Evolutionary conservation across 2,888 invertebrate species (phyloP).

Genomic region (Chrysolina haemoptera): DNA sequence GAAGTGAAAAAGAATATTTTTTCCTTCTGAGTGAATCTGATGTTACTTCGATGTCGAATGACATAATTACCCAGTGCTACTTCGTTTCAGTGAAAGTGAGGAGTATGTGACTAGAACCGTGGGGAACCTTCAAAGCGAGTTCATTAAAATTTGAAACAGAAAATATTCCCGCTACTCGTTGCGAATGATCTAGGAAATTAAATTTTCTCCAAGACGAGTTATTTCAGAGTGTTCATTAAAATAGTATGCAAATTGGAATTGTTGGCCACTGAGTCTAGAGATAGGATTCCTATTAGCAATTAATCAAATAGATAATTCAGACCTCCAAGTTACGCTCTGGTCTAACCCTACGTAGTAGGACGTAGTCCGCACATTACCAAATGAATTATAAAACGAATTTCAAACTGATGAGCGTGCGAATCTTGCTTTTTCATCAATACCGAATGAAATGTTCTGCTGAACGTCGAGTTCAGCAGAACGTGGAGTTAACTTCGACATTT

Average conservation of each 20-base stretch:
- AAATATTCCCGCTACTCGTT: neutral
- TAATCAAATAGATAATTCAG: constrained; percentile 18
- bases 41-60: no score
- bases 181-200: neutral
- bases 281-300: constrained; percentile 18
- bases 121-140: no score
- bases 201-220: constrained; percentile 20
- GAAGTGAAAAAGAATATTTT: no score
- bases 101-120: no score
- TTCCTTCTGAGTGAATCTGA: no score
- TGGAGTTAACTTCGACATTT: no score
- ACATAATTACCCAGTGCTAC: no score
- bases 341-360: no score
- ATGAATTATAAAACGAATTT: constrained; percentile 21
- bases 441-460: neutral
- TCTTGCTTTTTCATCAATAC: neutral
- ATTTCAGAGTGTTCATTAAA: constrained; percentile 9
- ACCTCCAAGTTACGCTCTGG: neutral
- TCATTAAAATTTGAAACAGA: neutral
- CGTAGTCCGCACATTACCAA: neutral
- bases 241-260: constrained; percentile 11
- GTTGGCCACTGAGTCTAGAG: constrained; percentile 11
- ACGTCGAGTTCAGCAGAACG: neutral
- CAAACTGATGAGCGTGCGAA: neutral
- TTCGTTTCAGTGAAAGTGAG: no score